Percentiles rank a stretch among this genome's conserved stretches.
Conservation (phyloP, 2,113 vertebrate species). For the Carassius carassius region DNA sequence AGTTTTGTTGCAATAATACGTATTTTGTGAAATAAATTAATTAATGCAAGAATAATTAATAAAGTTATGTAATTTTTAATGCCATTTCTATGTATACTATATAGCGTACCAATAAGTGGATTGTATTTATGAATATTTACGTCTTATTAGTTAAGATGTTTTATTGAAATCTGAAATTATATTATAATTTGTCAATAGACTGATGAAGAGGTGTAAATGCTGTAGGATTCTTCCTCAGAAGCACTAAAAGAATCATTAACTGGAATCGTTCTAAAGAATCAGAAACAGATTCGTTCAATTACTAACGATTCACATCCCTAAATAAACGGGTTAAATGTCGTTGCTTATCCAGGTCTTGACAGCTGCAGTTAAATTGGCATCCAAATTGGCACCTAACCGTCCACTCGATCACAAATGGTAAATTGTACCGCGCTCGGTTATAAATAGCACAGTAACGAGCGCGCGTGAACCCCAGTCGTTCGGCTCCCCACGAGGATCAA, state of each 20-base stretch:
- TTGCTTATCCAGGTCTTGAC: conserved; percentile 62
- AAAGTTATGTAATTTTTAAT: not conserved
- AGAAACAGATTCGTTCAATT: not conserved
- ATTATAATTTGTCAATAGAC: not conserved
- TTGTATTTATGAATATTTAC: not conserved
- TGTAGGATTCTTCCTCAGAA: not conserved
- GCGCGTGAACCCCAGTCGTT: conserved; percentile 58
- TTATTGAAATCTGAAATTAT: not conserved
- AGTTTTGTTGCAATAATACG: not conserved
- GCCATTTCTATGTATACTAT: too few species aligned
- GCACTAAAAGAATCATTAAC: not conserved
- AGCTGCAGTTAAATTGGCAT: conserved; percentile 69
- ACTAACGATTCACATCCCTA: not conserved
- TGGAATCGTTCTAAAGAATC: not conserved
- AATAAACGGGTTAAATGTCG: conserved; percentile 37
- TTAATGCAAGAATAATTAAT: not conserved
- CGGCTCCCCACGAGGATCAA: conserved; percentile 72
- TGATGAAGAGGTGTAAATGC: not conserved
- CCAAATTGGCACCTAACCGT: conserved; percentile 62
- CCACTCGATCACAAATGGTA: conserved; percentile 71
- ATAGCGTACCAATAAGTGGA: not conserved
- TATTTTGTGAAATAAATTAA: not conserved
- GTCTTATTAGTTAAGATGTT: not conserved
- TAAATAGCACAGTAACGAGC: conserved; percentile 73
- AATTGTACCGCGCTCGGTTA: conserved; percentile 67